These are phyloP conservation scores for Nematopogon swammerdamellus DNA, from an alignment of 2,888 invertebrate genomes.

Conservation along the genomic window DNA sequence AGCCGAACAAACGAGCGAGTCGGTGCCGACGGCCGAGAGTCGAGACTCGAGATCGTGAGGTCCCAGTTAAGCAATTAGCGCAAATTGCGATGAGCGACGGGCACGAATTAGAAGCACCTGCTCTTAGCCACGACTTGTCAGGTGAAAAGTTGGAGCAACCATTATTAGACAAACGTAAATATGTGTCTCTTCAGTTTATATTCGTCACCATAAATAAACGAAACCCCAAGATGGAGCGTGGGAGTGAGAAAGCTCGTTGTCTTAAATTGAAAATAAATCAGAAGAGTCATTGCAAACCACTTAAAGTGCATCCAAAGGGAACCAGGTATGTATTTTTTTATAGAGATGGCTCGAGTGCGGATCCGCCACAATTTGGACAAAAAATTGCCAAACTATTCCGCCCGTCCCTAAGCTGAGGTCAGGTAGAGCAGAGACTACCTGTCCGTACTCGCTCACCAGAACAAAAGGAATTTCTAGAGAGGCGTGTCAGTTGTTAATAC, in stretches of 20 bases:
- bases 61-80: neutral
- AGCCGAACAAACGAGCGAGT: neutral
- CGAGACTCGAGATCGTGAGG: neutral
- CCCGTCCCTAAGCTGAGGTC: slow-evolving; percentile 9
- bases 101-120: neutral
- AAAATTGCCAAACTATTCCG: neutral
- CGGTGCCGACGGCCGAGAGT: neutral
- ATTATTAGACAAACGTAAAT: no score
- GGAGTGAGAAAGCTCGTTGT: slow-evolving; percentile 10
- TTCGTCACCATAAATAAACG: no score
- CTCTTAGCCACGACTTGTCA: neutral
- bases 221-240: slow-evolving; percentile 16
- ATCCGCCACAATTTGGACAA: neutral
- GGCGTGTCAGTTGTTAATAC: slow-evolving; percentile 37
- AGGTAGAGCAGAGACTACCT: slow-evolving; percentile 37
- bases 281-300: slow-evolving; percentile 10
- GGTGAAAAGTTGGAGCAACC: no score
- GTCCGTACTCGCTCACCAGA: slow-evolving; percentile 28
- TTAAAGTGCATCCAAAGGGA: neutral
- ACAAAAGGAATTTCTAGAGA: slow-evolving; percentile 46
- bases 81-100: neutral
- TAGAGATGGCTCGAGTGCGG: neutral
- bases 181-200: no score
- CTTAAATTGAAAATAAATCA: slow-evolving; percentile 14
- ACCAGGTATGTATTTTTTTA: neutral